phyloP scores from a whole-genome alignment of 35 echinoderm and acorn worm genomes.

The Lytechinus variegatus region DNA sequence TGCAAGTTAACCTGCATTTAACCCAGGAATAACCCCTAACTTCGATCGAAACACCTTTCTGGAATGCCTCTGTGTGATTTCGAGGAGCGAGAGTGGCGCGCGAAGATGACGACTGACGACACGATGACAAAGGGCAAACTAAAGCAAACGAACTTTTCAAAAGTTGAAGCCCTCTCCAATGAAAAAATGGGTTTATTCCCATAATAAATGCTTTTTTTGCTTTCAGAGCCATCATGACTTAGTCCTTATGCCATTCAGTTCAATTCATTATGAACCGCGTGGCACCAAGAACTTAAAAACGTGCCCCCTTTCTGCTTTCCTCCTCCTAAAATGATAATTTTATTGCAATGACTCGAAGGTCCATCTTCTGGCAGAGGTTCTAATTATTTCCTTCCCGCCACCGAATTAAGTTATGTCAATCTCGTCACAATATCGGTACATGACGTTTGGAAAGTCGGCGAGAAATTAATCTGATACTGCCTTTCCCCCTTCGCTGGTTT shows the following conservation, averaged over 20 bases:
- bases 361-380: not conserved
- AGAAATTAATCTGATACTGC: not conserved
- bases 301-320: not conserved
- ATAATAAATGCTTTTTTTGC: not conserved
- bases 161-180: not conserved
- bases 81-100: not conserved
- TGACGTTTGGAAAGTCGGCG: not conserved
- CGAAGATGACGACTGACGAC: not conserved
- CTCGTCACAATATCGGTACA: not conserved
- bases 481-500: not conserved
- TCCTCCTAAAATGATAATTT: not conserved
- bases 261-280: not conserved
- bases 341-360: not conserved
- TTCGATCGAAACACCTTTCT: not conserved
- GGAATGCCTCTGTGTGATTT: not conserved
- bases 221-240: not conserved
- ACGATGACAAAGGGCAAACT: not conserved
- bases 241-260: not conserved
- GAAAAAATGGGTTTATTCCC: not conserved
- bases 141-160: not conserved
- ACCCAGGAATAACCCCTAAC: not conserved
- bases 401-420: not conserved
- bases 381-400: not conserved
- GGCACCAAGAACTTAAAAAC: not conserved
- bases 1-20: conserved; percentile 5